These are phyloP conservation scores for Dimorphilus gyrociliatus DNA, from an alignment of 2,888 invertebrate species.

Conservation along the genomic window DNA sequence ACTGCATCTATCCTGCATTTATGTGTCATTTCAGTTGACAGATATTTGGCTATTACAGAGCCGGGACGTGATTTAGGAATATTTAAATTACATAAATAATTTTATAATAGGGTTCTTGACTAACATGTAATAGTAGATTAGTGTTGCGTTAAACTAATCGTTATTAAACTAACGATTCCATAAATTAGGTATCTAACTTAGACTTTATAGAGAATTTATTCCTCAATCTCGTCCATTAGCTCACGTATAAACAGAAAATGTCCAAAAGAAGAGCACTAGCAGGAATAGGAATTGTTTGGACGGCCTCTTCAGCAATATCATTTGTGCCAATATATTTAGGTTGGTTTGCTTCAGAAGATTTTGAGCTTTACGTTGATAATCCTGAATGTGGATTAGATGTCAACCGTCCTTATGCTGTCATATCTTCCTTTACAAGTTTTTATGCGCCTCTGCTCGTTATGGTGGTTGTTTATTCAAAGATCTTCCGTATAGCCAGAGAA, in stretches of 20 bases:
- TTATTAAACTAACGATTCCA: too few species aligned
- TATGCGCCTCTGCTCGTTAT: slow-evolving; percentile 27
- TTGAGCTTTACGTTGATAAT: slow-evolving; percentile 16
- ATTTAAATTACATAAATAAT: too few species aligned
- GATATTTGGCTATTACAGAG: slow-evolving; percentile 28
- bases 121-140: too few species aligned
- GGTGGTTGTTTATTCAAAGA: slow-evolving; percentile 23
- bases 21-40: slow-evolving; percentile 24
- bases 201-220: too few species aligned
- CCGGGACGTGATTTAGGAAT: too few species aligned
- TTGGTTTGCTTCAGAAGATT: slow-evolving; percentile 18
- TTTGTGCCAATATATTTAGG: slow-evolving; percentile 31
- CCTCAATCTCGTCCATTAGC: too few species aligned
- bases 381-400: slow-evolving; percentile 15
- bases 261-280: slow-evolving; percentile 15
- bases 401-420: slow-evolving; percentile 24
- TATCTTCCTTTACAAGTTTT: slow-evolving; percentile 27
- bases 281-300: slow-evolving; percentile 20
- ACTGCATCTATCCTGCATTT: slow-evolving; percentile 31
- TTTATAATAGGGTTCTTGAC: too few species aligned
- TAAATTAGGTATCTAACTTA: too few species aligned
- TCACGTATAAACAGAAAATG: slow-evolving; percentile 21
- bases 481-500: slow-evolving; percentile 21
- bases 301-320: slow-evolving; percentile 23
- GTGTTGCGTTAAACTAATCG: too few species aligned